phyloP scores from a whole-genome alignment of 2,113 vertebrate species.

The Morphnarchus princeps region DNA sequence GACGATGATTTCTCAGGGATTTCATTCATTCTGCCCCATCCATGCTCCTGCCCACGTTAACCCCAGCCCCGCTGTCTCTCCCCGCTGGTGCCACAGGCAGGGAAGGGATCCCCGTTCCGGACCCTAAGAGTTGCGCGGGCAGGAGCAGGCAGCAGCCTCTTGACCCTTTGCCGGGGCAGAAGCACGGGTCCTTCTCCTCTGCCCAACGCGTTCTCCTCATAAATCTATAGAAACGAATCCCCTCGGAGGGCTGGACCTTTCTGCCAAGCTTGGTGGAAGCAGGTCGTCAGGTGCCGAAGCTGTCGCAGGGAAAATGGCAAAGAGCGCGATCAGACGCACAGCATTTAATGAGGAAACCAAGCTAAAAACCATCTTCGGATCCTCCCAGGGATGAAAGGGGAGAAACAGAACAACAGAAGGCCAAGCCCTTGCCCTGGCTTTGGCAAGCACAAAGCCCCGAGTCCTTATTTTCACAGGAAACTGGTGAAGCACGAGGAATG shows the following conservation, averaged over 20 bases:
- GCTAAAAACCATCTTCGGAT: not conserved
- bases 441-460: not conserved
- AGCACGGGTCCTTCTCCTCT: rapidly evolving
- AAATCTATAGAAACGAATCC: not conserved
- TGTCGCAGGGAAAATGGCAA: not conserved
- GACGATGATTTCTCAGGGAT: not conserved
- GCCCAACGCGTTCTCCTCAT: not conserved
- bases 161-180: not conserved
- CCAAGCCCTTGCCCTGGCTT: not conserved
- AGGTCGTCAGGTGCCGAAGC: not conserved
- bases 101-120: no score
- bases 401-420: not conserved
- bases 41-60: rapidly evolving
- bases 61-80: rapidly evolving
- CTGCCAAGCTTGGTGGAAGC: not conserved
- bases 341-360: not conserved
- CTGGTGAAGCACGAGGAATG: not conserved
- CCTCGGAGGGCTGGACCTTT: not conserved
- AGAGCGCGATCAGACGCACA: not conserved
- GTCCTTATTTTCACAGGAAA: not conserved
- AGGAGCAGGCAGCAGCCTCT: not conserved
- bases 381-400: not conserved
- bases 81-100: not conserved
- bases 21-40: not conserved
- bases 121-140: rapidly evolving